Evolutionary conservation across 2,888 invertebrate species (phyloP).

Genomic region (Agriopis aurantiaria): DNA sequence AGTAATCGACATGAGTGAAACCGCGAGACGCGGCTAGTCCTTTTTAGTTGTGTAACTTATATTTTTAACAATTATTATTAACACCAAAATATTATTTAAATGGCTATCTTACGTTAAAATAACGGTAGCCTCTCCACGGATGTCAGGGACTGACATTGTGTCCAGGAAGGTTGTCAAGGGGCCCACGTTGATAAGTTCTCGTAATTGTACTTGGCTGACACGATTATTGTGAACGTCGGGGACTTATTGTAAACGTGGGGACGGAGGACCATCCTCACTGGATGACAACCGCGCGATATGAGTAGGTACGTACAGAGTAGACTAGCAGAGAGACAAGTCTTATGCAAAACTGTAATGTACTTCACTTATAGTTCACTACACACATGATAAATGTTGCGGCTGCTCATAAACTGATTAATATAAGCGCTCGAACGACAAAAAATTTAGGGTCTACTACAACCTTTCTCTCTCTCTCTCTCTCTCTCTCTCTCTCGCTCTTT

Average conservation of each 20-base stretch:
- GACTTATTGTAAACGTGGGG: slow-evolving; percentile 25
- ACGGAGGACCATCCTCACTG: slow-evolving; percentile 25
- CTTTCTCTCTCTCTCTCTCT: too few relatives aligned
- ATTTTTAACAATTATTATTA: too few relatives aligned
- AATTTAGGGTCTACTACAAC: too few relatives aligned
- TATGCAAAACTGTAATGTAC: background rate
- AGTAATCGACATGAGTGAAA: too few relatives aligned
- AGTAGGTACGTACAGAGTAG: background rate
- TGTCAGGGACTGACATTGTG: slow-evolving; percentile 7
- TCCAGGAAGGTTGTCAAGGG: slow-evolving; percentile 37
- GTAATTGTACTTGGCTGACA: slow-evolving; percentile 34
- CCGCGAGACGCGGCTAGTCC: too few relatives aligned
- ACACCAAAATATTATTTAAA: too few relatives aligned
- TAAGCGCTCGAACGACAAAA: too few relatives aligned
- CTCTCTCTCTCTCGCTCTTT: too few relatives aligned
- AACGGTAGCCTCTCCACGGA: slow-evolving; percentile 4
- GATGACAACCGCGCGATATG: slow-evolving; percentile 29
- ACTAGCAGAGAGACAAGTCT: background rate
- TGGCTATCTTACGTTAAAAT: background rate
- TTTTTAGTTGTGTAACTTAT: too few relatives aligned
- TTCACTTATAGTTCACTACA: background rate
- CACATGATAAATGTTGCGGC: background rate
- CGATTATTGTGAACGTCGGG: slow-evolving; percentile 29
- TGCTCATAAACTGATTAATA: too few relatives aligned
- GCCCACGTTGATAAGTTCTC: slow-evolving; percentile 42